Evolutionary conservation across 2,797 vertebrate species (phyloP).

Genomic region (Dallia pectoralis): DNA sequence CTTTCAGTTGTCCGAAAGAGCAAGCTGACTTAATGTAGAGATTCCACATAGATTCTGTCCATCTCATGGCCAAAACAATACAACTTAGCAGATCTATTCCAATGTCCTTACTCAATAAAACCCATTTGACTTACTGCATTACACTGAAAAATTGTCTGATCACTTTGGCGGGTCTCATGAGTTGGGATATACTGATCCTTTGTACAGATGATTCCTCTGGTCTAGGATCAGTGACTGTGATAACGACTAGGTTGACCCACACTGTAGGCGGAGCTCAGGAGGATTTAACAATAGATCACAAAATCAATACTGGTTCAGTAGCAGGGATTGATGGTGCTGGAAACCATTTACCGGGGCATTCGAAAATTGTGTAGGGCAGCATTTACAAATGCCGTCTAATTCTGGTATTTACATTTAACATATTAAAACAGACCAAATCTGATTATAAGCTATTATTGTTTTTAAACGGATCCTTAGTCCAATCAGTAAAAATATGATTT

Average conservation of each 20-base stretch:
- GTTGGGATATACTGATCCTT: conserved; percentile 15
- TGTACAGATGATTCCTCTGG: conserved; percentile 20
- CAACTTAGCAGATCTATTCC: not conserved
- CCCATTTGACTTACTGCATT: not conserved
- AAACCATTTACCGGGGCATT: not conserved
- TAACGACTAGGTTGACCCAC: not conserved
- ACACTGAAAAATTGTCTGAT: not conserved
- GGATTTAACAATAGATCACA: not conserved
- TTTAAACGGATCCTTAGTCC: no score
- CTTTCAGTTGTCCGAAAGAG: conserved; percentile 33
- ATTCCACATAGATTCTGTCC: not conserved
- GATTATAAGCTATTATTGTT: no score
- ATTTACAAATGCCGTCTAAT: no score
- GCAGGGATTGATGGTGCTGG: conserved; percentile 1
- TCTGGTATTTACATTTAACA: no score
- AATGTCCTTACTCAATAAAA: not conserved
- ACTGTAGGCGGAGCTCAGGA: conserved; percentile 10
- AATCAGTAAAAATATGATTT: no score
- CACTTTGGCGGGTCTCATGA: conserved; percentile 4
- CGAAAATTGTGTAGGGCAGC: not conserved
- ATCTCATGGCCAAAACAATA: not conserved
- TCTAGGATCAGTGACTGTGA: conserved; percentile 14
- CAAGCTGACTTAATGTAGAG: conserved; percentile 20
- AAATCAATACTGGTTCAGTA: conserved; percentile 29
- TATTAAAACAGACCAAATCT: no score